phyloP scores from a whole-genome alignment of 35 echinoderm and acorn worm species.

The Patiria miniata region DNA sequence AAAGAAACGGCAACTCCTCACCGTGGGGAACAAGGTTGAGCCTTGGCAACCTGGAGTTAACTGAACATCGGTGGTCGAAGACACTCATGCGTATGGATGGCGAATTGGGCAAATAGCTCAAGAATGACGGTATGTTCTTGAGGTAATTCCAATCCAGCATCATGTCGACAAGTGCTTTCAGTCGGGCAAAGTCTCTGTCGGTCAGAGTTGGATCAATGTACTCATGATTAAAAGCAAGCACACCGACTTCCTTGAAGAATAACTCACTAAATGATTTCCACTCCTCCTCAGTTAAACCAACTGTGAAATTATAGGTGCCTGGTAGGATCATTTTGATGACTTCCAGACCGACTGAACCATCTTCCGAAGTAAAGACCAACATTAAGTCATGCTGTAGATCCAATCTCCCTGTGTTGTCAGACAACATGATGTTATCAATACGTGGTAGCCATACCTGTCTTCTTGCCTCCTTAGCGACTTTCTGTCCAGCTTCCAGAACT shows the following conservation, averaged over 20 bases:
- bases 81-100: background rate
- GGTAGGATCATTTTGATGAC: background rate
- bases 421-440: background rate
- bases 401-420: background rate
- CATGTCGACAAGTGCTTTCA: background rate
- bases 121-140: background rate
- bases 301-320: background rate
- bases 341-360: background rate
- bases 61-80: background rate
- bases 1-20: conserved; percentile 41
- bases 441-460: background rate
- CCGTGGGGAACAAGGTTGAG: conserved; percentile 2
- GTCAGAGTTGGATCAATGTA: background rate
- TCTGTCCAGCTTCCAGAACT: background rate
- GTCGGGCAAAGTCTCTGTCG: background rate
- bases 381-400: background rate
- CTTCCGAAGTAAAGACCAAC: background rate
- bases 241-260: background rate
- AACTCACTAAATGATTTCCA: background rate
- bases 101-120: background rate
- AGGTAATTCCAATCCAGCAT: background rate
- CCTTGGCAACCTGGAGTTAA: background rate
- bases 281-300: conserved; percentile 4
- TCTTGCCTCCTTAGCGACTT: background rate
- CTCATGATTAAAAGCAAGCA: background rate